phyloP scores from a whole-genome alignment of 2,888 invertebrate genomes.

The Thelaira solivaga region DNA sequence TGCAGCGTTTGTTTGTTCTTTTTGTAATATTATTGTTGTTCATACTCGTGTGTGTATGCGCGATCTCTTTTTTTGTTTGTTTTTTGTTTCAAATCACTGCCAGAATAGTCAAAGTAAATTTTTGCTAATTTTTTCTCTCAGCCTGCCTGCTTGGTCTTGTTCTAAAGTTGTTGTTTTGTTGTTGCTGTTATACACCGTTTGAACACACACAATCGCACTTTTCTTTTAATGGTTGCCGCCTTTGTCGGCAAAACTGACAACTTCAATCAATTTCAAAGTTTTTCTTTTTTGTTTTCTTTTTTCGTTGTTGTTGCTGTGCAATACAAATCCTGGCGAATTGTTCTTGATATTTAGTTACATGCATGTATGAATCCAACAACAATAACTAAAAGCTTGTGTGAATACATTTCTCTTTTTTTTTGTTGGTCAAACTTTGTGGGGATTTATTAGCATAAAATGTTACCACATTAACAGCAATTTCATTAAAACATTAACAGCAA shows the following conservation, averaged over 20 bases:
- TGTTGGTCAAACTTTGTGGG: neutral
- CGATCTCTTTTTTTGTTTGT: slow-evolving; percentile 9
- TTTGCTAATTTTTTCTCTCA: slow-evolving; percentile 24
- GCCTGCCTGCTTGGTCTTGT: slow-evolving; percentile 37
- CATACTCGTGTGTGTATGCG: slow-evolving; percentile 14
- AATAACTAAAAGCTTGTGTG: slow-evolving; percentile 22
- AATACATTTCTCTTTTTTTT: slow-evolving; percentile 16
- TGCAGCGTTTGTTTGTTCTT: neutral
- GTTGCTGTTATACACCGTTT: slow-evolving; percentile 38
- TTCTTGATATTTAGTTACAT: slow-evolving; percentile 61
- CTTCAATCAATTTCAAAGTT: slow-evolving; percentile 65
- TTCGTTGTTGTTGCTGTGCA: slow-evolving; percentile 29
- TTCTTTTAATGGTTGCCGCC: slow-evolving; percentile 62
- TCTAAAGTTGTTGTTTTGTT: slow-evolving; percentile 9
- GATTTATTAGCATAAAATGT: neutral
- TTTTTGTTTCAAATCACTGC: slow-evolving; percentile 41
- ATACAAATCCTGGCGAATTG: slow-evolving; percentile 59
- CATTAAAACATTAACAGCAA: neutral
- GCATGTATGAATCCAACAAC: slow-evolving; percentile 11
- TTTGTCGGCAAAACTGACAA: slow-evolving; percentile 65
- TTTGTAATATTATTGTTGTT: slow-evolving; percentile 11
- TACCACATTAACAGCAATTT: neutral
- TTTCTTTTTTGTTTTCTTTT: slow-evolving; percentile 15
- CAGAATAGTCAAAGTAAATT: slow-evolving; percentile 58
- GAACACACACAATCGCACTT: slow-evolving; percentile 31